Conservation (phyloP, 2,888 invertebrate species). For the Bembecia ichneumoniformis region DNA sequence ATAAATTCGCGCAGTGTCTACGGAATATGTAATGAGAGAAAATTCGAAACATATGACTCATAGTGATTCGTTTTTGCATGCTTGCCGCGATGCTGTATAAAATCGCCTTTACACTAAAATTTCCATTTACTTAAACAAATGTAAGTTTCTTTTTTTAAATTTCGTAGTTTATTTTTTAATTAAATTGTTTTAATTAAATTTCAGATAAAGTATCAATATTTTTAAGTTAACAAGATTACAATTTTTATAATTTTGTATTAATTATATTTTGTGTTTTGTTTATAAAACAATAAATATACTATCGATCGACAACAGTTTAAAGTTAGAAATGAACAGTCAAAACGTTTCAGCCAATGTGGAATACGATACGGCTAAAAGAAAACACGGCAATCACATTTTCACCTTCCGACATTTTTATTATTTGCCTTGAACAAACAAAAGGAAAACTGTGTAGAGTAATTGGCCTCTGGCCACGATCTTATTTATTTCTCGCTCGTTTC, state of each 20-base stretch:
- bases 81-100: background rate
- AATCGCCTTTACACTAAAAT: background rate
- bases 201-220: no score
- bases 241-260: no score
- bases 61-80: background rate
- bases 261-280: no score
- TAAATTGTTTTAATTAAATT: no score
- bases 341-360: no score
- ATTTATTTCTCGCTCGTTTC: slow-evolving; percentile 5
- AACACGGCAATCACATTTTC: background rate
- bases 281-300: no score
- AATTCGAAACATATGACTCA: slow-evolving; percentile 9
- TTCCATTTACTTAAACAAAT: no score
- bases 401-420: background rate
- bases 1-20: background rate
- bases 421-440: background rate
- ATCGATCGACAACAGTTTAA: no score
- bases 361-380: background rate
- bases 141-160: no score
- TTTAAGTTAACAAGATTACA: no score
- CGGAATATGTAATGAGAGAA: slow-evolving; percentile 29
- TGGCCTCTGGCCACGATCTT: background rate
- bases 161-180: no score
- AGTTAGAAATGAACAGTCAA: no score
- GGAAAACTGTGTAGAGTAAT: background rate